phyloP scores from a whole-genome alignment of 1,140 invertebrate genomes.

The Sinella curviseta region DNA sequence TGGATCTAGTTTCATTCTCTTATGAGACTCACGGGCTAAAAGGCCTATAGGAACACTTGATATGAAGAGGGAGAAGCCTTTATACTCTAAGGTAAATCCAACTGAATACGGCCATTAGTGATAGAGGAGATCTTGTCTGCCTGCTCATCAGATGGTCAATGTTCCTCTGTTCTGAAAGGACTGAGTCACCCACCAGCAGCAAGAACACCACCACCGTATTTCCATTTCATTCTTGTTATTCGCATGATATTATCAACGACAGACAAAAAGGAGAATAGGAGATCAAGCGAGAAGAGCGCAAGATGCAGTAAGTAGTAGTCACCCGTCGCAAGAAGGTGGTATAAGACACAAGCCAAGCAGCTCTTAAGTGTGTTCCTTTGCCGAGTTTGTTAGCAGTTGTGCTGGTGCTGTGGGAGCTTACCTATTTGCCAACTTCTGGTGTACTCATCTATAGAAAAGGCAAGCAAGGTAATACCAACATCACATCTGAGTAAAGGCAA shows the following conservation, averaged over 20 bases:
- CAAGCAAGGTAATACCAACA: background rate
- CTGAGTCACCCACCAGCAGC: background rate
- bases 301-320: background rate
- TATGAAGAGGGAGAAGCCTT: too few species aligned
- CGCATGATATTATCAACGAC: background rate
- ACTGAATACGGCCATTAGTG: background rate
- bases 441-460: background rate
- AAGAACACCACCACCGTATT: too few species aligned
- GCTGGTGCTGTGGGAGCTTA: background rate
- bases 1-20: too few species aligned
- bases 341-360: background rate
- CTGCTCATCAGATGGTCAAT: background rate
- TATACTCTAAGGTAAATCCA: too few species aligned
- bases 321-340: background rate
- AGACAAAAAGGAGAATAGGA: constrained; percentile 6
- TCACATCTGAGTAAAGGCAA: too few species aligned
- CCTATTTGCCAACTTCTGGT: background rate
- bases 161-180: background rate
- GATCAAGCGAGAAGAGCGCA: background rate
- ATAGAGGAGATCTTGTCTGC: background rate
- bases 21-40: too few species aligned
- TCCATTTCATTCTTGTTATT: background rate
- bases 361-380: background rate
- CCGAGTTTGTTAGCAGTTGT: background rate
- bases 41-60: too few species aligned